Evolutionary conservation across 2,888 invertebrate species (phyloP).

Genomic region (Tenthredo scrophulariae): DNA sequence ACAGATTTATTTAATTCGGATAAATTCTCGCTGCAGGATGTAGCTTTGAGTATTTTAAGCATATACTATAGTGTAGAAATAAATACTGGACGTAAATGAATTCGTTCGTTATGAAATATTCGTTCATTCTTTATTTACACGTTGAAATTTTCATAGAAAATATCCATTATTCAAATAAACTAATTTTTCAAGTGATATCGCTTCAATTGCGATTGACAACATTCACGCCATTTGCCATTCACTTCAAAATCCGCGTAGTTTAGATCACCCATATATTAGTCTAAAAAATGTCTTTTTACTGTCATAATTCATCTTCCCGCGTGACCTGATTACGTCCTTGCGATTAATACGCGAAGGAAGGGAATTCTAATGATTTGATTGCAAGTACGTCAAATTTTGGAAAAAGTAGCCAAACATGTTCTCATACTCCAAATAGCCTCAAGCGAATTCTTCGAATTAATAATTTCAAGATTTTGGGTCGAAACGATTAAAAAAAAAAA

Average conservation of each 20-base stretch:
- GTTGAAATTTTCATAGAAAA: background rate
- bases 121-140: background rate
- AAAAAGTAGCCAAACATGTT: background rate
- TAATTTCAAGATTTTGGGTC: background rate
- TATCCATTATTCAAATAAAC: background rate
- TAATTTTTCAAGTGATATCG: background rate
- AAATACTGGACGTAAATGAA: background rate
- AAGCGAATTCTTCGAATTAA: background rate
- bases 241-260: background rate
- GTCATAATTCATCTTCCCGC: background rate
- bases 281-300: background rate
- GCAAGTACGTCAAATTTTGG: background rate
- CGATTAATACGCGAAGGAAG: background rate
- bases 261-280: background rate
- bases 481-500: background rate
- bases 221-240: background rate
- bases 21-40: background rate
- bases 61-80: background rate
- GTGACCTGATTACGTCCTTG: background rate
- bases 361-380: background rate
- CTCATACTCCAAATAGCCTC: too few species aligned
- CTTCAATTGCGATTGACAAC: background rate
- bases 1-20: background rate
- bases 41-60: background rate
- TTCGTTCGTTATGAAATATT: background rate